These are phyloP conservation scores for Campylomormyrus tamandua DNA, from an alignment of 2,113 vertebrate species.

Conservation along the genomic window DNA sequence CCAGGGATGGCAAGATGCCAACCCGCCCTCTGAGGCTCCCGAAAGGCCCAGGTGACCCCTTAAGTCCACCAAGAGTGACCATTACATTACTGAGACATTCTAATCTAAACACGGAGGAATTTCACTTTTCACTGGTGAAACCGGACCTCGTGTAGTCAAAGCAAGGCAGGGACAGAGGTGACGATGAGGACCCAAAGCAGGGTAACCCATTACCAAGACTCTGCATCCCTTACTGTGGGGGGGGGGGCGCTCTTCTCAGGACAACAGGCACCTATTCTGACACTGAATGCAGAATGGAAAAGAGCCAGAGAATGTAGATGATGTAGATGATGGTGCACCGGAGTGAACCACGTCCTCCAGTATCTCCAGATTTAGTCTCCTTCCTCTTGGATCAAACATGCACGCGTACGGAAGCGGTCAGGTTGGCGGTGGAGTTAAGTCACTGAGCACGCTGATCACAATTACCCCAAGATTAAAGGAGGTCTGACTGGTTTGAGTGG, in stretches of 20 bases:
- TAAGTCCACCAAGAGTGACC: neutral
- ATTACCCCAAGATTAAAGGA: neutral
- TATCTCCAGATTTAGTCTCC: neutral
- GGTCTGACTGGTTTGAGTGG: neutral
- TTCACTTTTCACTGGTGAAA: neutral
- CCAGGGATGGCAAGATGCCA: neutral
- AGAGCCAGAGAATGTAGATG: neutral
- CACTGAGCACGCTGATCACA: slow-evolving; percentile 68
- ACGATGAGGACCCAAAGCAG: neutral
- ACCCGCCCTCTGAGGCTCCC: neutral
- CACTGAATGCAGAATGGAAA: neutral
- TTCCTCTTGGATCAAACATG: slow-evolving; percentile 43
- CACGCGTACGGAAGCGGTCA: slow-evolving; percentile 60
- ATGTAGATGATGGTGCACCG: neutral
- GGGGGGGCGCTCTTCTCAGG: neutral
- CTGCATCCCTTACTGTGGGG: neutral
- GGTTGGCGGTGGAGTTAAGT: slow-evolving; percentile 42
- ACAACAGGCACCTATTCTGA: neutral
- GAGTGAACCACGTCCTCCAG: neutral
- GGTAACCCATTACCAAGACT: neutral
- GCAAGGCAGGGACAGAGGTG: neutral
- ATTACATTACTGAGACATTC: neutral
- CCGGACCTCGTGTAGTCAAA: neutral
- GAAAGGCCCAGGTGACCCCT: neutral
- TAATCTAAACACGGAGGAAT: neutral